phyloP scores from a whole-genome alignment of 2,113 vertebrate species.

The Poecile atricapillus region DNA sequence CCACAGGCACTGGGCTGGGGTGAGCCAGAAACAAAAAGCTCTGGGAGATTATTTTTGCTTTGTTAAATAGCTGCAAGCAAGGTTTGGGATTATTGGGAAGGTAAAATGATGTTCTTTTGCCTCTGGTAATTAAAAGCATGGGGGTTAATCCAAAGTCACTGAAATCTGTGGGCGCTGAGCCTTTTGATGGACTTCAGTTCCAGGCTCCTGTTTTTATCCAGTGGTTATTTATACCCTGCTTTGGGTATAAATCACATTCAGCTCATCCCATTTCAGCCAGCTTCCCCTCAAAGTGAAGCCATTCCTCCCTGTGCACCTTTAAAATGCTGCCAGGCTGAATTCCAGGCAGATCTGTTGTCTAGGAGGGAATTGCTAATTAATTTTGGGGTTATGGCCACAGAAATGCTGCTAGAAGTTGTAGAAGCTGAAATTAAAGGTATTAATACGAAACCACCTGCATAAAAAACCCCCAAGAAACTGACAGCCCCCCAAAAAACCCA shows the following conservation, averaged over 20 bases:
- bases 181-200: background rate
- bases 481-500: rapidly evolving
- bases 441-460: background rate
- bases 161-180: background rate
- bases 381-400: background rate
- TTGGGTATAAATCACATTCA: background rate
- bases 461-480: background rate
- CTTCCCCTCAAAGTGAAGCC: background rate
- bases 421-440: background rate
- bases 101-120: background rate
- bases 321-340: background rate
- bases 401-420: background rate
- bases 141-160: background rate
- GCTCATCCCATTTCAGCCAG: background rate
- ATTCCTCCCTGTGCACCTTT: background rate
- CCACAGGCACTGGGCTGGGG: background rate
- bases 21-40: background rate
- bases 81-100: background rate
- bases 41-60: background rate
- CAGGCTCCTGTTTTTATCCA: background rate
- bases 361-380: background rate
- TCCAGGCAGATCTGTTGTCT: background rate
- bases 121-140: background rate
- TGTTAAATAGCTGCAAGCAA: background rate
- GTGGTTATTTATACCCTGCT: background rate